phyloP scores from a whole-genome alignment of 2,888 invertebrate genomes.

The Eucriotettix oculatus region DNA sequence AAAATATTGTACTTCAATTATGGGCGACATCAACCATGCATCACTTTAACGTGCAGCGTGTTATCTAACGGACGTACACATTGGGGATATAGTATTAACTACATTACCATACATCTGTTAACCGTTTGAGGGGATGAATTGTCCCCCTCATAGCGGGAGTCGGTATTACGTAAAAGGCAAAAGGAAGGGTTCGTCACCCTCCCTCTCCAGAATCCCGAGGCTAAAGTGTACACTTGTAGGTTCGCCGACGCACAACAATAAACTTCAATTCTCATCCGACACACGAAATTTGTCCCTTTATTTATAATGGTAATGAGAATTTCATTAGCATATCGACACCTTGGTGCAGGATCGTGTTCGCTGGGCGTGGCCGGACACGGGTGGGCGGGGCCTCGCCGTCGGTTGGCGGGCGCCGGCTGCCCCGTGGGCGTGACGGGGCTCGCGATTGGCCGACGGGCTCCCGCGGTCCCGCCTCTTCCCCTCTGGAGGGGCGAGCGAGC shows the following conservation, averaged over 20 bases:
- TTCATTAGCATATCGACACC: slow-evolving; percentile 7
- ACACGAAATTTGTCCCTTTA: neutral
- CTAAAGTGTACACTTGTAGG: neutral
- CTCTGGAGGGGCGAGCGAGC: neutral
- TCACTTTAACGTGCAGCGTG: too few relatives aligned
- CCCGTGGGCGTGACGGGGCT: neutral
- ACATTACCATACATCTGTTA: too few relatives aligned
- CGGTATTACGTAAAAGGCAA: too few relatives aligned
- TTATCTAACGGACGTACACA: too few relatives aligned
- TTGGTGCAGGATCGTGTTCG: slow-evolving; percentile 23
- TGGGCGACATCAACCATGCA: too few relatives aligned
- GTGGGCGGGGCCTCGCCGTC: neutral
- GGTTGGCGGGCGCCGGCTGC: neutral
- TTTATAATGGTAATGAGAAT: neutral
- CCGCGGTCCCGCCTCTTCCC: neutral
- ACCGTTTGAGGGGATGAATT: too few relatives aligned
- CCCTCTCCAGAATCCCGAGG: too few relatives aligned
- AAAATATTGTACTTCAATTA: too few relatives aligned
- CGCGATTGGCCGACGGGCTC: neutral
- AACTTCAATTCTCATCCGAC: neutral
- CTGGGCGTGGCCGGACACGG: slow-evolving; percentile 29
- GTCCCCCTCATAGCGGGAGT: too few relatives aligned
- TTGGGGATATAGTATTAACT: too few relatives aligned
- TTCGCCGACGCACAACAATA: neutral
- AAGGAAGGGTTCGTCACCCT: too few relatives aligned